Conservation (phyloP, 1,140 invertebrate genomes). For the Atta colombica region DNA sequence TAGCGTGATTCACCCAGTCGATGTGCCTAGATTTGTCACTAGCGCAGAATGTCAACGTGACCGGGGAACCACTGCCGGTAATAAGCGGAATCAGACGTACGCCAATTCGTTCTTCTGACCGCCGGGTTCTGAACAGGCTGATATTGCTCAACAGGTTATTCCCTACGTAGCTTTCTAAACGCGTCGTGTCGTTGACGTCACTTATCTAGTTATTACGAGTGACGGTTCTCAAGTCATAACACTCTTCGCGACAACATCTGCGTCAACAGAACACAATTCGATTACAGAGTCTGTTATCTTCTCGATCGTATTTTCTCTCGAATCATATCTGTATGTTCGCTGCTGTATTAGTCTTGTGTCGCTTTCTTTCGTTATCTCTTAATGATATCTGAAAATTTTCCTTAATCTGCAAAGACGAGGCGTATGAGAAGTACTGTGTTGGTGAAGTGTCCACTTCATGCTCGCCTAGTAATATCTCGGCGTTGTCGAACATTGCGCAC, state of each 20-base stretch:
- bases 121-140: conserved; percentile 76
- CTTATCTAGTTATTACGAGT: background rate
- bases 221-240: conserved; percentile 33
- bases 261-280: background rate
- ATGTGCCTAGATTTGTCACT: background rate
- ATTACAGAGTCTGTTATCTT: background rate
- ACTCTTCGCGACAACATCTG: background rate
- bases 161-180: conserved; percentile 61
- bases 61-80: conserved; percentile 29
- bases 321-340: background rate
- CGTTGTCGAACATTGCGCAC: conserved; percentile 63
- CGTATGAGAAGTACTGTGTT: conserved; percentile 18
- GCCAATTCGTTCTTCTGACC: conserved; percentile 61
- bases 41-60: background rate
- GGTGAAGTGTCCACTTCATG: conserved; percentile 7
- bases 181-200: conserved; percentile 25
- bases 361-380: background rate
- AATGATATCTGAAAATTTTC: background rate
- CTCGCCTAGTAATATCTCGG: conserved; percentile 49
- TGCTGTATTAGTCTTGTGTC: background rate
- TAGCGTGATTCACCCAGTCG: background rate
- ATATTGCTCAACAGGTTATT: conserved; percentile 85
- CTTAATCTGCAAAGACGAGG: background rate
- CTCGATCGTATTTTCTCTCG: no score
- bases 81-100: background rate